Conservation (phyloP, 1,140 invertebrate species). For the Drosophila varians region DNA sequence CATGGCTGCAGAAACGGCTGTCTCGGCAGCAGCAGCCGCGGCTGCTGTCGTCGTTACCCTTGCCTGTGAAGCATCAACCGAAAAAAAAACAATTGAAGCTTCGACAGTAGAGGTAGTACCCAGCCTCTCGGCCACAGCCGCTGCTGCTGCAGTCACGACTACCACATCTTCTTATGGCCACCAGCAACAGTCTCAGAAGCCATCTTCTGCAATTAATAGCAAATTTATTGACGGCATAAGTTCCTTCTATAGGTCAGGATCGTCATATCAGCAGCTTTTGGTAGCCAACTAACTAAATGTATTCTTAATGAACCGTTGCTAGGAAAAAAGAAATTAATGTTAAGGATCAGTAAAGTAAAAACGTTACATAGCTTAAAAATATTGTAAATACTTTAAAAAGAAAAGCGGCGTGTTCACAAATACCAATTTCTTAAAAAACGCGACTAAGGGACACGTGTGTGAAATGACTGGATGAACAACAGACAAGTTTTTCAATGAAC, state of each 20-base stretch:
- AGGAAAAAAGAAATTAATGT: no score
- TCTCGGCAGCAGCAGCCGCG: neutral
- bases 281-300: slow-evolving; percentile 79
- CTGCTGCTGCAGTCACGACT: neutral
- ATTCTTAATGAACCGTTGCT: neutral
- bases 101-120: slow-evolving; percentile 27
- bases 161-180: neutral
- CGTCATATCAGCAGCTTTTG: slow-evolving; percentile 78
- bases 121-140: neutral
- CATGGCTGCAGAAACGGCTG: neutral
- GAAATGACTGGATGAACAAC: no score
- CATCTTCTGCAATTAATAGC: slow-evolving; percentile 32
- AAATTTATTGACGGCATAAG: slow-evolving; percentile 82
- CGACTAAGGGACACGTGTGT: no score
- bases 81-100: slow-evolving; percentile 51
- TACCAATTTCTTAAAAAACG: no score
- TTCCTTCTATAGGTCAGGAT: slow-evolving; percentile 76
- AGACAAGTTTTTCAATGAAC: no score
- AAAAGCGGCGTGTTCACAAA: no score
- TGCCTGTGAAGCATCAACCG: slow-evolving; percentile 37
- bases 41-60: slow-evolving; percentile 4
- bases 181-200: slow-evolving; percentile 13
- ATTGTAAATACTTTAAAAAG: no score
- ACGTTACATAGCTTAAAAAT: no score
- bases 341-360: no score